These are phyloP conservation scores for Pyrrhia umbra DNA, from an alignment of 2,888 invertebrate species.

Conservation along the genomic window DNA sequence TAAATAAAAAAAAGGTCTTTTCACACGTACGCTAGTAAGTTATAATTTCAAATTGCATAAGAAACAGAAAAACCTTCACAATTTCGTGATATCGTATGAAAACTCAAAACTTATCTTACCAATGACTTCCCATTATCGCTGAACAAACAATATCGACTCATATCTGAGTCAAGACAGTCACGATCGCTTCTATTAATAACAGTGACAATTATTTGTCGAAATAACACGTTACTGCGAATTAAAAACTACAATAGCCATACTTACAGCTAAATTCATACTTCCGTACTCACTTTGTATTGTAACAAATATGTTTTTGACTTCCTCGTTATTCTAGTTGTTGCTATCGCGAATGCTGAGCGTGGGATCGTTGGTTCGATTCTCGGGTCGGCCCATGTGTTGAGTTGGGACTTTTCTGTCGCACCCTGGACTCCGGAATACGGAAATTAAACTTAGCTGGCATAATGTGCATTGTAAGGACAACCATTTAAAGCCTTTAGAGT, in stretches of 20 bases:
- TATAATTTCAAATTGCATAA: not conserved
- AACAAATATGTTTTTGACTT: not conserved
- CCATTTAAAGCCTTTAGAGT: no score
- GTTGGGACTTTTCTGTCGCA: no score
- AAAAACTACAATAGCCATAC: not conserved
- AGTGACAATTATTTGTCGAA: constrained; percentile 29
- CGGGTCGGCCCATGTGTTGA: no score
- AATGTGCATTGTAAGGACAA: no score
- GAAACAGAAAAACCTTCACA: not conserved
- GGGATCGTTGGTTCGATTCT: no score
- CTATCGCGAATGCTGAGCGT: no score
- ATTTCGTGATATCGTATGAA: not conserved
- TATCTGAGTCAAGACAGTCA: constrained; percentile 53
- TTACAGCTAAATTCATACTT: constrained; percentile 1
- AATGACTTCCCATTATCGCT: constrained; percentile 28
- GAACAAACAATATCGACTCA: constrained; percentile 11
- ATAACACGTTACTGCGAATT: constrained; percentile 8
- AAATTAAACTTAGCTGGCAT: no score
- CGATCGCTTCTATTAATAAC: constrained; percentile 41
- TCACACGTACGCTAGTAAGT: no score
- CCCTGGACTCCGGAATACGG: no score
- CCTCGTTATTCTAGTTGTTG: not conserved
- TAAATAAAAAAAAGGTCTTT: no score
- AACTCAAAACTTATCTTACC: constrained; percentile 25
- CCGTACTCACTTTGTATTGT: constrained; percentile 2